These are phyloP conservation scores for Harpagoxenus sublaevis DNA, from an alignment of 2,888 invertebrate genomes.

Conservation along the genomic window DNA sequence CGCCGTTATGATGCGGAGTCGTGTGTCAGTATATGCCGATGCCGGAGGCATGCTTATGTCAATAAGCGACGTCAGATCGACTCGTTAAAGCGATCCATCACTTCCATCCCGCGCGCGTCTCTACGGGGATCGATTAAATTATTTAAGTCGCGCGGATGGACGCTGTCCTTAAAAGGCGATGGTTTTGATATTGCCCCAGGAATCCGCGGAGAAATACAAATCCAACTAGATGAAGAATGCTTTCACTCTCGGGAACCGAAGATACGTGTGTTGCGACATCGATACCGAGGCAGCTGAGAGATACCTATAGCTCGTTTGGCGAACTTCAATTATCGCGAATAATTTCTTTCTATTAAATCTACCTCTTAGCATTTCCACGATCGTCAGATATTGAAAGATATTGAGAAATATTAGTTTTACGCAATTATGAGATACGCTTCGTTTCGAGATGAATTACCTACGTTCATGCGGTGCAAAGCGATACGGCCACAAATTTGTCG, in stretches of 20 bases:
- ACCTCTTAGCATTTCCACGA: neutral
- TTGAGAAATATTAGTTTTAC: neutral
- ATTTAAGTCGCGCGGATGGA: neutral
- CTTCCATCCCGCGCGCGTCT: neutral
- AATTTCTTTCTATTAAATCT: neutral
- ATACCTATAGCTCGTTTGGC: too few relatives aligned
- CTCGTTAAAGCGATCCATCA: neutral
- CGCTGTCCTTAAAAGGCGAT: neutral
- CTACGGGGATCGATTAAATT: neutral
- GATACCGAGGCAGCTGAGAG: neutral
- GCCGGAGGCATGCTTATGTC: neutral
- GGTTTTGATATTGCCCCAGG: too few relatives aligned
- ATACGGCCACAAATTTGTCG: neutral
- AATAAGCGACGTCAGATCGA: conserved; percentile 3
- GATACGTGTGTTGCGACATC: neutral
- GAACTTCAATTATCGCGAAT: neutral
- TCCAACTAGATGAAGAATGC: neutral
- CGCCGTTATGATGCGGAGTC: neutral
- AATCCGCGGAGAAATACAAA: neutral
- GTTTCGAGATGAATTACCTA: neutral
- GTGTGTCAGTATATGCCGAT: neutral
- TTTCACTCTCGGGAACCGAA: neutral
- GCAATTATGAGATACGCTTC: neutral
- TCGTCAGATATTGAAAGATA: neutral
- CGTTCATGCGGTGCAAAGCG: neutral